Conservation (phyloP, 2,888 invertebrate species). For the Calliphora vomitoria region DNA sequence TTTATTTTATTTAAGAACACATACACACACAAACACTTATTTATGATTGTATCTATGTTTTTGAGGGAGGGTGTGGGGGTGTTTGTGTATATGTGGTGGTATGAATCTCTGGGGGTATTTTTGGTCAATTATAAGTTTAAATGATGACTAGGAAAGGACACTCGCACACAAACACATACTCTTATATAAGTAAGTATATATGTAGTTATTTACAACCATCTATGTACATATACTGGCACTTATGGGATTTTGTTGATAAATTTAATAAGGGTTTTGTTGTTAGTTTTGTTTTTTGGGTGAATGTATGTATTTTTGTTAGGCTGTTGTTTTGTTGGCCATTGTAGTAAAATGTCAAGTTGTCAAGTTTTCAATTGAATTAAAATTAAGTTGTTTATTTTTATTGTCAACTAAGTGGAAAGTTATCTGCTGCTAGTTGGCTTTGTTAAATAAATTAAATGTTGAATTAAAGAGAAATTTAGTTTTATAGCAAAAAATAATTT, state of each 20-base stretch:
- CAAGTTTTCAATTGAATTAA: slow-evolving; percentile 69
- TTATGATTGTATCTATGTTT: neutral
- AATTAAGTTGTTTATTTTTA: slow-evolving; percentile 62
- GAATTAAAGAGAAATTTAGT: slow-evolving; percentile 17
- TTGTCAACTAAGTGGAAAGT: slow-evolving; percentile 59
- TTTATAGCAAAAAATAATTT: neutral
- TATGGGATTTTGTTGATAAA: slow-evolving; percentile 59
- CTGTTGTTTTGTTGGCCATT: slow-evolving; percentile 22
- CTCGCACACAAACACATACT: slow-evolving; percentile 13
- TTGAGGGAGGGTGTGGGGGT: neutral
- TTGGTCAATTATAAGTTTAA: slow-evolving; percentile 65
- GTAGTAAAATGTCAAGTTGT: slow-evolving; percentile 68
- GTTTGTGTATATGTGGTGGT: neutral
- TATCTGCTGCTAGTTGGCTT: slow-evolving; percentile 9
- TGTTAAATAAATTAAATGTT: neutral
- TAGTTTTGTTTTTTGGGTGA: slow-evolving; percentile 24
- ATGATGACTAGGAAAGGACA: slow-evolving; percentile 18
- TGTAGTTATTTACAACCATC: neutral
- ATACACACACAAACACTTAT: neutral
- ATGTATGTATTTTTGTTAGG: slow-evolving; percentile 11
- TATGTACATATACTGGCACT: slow-evolving; percentile 25
- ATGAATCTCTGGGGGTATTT: slow-evolving; percentile 44
- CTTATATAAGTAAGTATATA: neutral
- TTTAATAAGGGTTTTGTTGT: slow-evolving; percentile 48
- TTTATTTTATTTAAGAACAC: neutral